Base-by-base conservation (phyloP, 2,888 invertebrate species). In the Enchytraeus crypticus region DNA sequence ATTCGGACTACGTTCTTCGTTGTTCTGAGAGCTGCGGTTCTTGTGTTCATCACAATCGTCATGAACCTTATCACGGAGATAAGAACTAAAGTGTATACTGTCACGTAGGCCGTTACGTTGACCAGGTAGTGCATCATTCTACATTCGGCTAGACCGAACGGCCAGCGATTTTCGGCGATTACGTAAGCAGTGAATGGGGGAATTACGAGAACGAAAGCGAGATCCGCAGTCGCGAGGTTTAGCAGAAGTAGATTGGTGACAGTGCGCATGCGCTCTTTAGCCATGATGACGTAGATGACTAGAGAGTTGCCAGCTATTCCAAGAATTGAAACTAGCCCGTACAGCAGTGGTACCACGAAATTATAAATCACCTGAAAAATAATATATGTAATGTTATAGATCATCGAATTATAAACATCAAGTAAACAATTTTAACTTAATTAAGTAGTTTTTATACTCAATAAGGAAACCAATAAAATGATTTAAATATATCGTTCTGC, bases 71-170 rank as follows among this genome's bases (percentile, higher is more conserved):
- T 51, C 33, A 61, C 33, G 21, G 59, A 49, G 43, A 64, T 62
- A 1, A 64, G 62, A 2, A 64, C 58, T 27, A 64, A 51, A 3
- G 62, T 92, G 80, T 91, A 92, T 5, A 92, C 90, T 69, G 89
- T 89, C 59, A 89, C 89, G 74, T 90, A 91, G 34, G 90, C 91
- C 21, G 90, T 90, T 45, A 91, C 90, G 61, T 89, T 89, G 67
- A 90, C 89, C 75, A 91, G 85, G 74, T 91, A 92, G 77, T 92
- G 91, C n/a, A 92, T 90, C 26, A 87, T 85, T 80, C 89, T 88
- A 81, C 91, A 91, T 87, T 88, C 89, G 77, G 86, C 82, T 73
- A 88, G 87, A 8, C 91, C 90, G 72, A 92, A 90, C 0, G 89
- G 88, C 91, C 92, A 92, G 74, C 85, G 84, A 11, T 87, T 86